Base-by-base conservation (phyloP, 2,797 vertebrate species). In the Etheostoma perlongum region DNA sequence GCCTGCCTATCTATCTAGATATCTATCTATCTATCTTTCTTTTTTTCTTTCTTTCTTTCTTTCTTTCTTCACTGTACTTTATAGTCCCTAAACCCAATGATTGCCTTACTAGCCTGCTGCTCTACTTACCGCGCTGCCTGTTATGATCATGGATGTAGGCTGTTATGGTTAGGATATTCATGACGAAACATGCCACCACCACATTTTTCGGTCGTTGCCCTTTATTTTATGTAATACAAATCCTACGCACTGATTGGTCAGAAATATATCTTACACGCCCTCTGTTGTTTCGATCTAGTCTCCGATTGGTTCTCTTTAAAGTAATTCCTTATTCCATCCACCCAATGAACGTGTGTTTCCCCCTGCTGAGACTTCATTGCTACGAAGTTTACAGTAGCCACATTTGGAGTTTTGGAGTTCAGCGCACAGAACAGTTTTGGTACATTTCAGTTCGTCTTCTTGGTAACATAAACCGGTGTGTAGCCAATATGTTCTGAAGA, bases 351-450 rank as follows among this genome's bases (percentile, higher is more conserved):
- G 27, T 40, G 40, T 63, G 67, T 42, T 72, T n/a, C 33, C 21
- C 21, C 19, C 13, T 48, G 48, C 60, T 25, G 78, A 27, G 78
- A 59, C 83, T 75, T 69, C 90, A 67, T 85, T 81, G 86, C 82
- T 74, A 78, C 73, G 64, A 93, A 93, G 83, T 94, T 94, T 84
- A 59, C 83, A 57, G 40, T 23, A 16, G 67, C 49, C 57, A 52
- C 86, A 4, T 69, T 81, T 66, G 54, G 58, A 40, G 36, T 74
- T 77, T 48, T 6, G 0, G 13, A 58, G 51, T 33, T 27, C 16
- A 14, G 68, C 19, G 8, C 1, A 2, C 0, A 1, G 10, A 8
- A 27, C 2, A 30, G 18, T 6, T n/a, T 13, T 19, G 2, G 0
- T 4, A 14, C 6, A 13, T 8, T 47, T 48, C 21, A 18, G 9